Evolutionary conservation across 2,797 vertebrate genomes (phyloP).

Genomic region (Hydrophis major): DNA sequence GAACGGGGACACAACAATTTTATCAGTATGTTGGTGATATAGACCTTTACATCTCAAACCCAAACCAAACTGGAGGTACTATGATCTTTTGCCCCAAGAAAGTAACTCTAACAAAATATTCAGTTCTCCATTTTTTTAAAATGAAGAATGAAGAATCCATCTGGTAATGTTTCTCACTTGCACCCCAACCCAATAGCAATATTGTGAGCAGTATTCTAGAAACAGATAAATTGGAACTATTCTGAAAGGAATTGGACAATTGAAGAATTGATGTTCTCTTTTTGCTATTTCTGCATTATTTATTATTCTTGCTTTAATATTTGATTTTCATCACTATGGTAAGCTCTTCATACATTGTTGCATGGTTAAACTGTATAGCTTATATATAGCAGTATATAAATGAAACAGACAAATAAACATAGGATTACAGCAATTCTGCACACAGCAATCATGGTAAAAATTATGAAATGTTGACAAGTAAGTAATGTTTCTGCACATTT

Average conservation of each 20-base stretch:
- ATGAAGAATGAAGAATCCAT: neutral
- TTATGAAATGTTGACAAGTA: conserved; percentile 26
- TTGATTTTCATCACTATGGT: neutral
- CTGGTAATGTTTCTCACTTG: neutral
- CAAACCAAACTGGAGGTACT: neutral
- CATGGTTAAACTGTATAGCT: neutral
- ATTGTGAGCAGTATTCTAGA: neutral
- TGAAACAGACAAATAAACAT: neutral
- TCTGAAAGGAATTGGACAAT: neutral
- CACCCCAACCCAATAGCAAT: neutral
- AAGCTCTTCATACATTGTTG: neutral
- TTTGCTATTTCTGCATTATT: neutral
- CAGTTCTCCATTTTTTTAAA: neutral
- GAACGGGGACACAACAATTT: neutral
- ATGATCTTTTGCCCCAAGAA: neutral
- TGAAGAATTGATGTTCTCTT: neutral
- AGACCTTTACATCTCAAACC: neutral
- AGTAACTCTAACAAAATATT: neutral
- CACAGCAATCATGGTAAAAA: neutral
- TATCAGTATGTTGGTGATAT: neutral
- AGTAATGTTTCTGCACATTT: conserved; percentile 28
- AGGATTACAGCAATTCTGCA: neutral
- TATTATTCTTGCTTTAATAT: neutral
- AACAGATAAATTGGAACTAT: neutral
- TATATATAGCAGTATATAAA: neutral